A percentile compares a stretch with the other conserved stretches of the same genome.
Conservation (phyloP, 2,888 invertebrate genomes). For the Troides helena region DNA sequence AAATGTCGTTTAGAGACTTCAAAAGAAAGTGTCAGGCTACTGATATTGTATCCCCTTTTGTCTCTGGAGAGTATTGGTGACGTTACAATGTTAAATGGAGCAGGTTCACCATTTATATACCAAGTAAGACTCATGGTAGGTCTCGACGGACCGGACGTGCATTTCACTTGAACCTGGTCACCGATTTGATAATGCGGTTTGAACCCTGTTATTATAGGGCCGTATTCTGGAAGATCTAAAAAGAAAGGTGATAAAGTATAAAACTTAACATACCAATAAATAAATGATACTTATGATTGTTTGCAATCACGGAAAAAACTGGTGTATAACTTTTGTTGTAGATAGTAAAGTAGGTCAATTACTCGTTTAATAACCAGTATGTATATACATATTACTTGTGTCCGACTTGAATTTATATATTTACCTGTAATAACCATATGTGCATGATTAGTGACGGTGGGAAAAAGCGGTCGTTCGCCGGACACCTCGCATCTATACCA, state of each 20-base stretch:
- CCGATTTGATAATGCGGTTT: constrained; percentile 86
- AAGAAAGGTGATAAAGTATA: neutral
- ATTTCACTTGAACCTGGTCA: constrained; percentile 86
- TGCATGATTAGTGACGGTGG: constrained; percentile 84
- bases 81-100: constrained; percentile 62
- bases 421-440: constrained; percentile 85
- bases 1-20: constrained; percentile 86
- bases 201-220: constrained; percentile 86
- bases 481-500: constrained; percentile 87
- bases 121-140: constrained; percentile 88
- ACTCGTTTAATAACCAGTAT: too few species aligned
- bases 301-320: too few species aligned
- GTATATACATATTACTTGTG: neutral
- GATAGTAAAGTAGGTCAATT: too few species aligned
- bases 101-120: constrained; percentile 90
- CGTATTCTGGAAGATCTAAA: constrained; percentile 86
- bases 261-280: too few species aligned
- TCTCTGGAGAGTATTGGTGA: constrained; percentile 57
- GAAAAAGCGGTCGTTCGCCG: constrained; percentile 86
- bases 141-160: constrained; percentile 87
- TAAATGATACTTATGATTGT: too few species aligned
- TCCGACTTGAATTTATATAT: constrained; percentile 39
- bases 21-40: constrained; percentile 85
- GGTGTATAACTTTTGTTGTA: too few species aligned
- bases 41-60: constrained; percentile 82